These are phyloP conservation scores for Clitarchus hookeri DNA, from an alignment of 2,888 invertebrate genomes.

Conservation along the genomic window DNA sequence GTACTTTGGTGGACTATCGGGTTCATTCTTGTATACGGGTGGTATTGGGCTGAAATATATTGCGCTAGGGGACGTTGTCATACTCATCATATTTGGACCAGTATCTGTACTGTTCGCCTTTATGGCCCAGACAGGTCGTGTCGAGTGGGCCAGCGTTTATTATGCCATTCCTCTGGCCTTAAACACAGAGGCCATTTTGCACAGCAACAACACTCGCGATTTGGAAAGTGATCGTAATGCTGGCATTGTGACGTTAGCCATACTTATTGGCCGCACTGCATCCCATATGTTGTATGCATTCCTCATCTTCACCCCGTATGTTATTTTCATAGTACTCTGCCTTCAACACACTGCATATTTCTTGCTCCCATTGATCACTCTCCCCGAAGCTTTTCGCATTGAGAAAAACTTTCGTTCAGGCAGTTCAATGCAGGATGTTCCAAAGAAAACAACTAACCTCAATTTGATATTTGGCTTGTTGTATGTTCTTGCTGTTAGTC, in stretches of 20 bases:
- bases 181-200: slow-evolving; percentile 93
- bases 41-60: slow-evolving; percentile 96
- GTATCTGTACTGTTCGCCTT: slow-evolving; percentile 92
- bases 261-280: slow-evolving; percentile 86
- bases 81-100: slow-evolving; percentile 92
- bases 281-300: slow-evolving; percentile 90
- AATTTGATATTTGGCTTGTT: slow-evolving; percentile 90
- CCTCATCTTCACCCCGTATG: slow-evolving; percentile 88
- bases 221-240: slow-evolving; percentile 84
- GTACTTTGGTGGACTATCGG: slow-evolving; percentile 93
- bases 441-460: slow-evolving; percentile 85
- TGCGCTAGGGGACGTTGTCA: slow-evolving; percentile 89
- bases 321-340: slow-evolving; percentile 83
- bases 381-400: slow-evolving; percentile 86
- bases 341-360: slow-evolving; percentile 87
- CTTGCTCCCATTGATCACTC: slow-evolving; percentile 82
- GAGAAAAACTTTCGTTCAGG: slow-evolving; percentile 85
- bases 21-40: slow-evolving; percentile 95
- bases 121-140: slow-evolving; percentile 87
- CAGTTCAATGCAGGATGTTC: slow-evolving; percentile 78
- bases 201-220: slow-evolving; percentile 94
- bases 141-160: slow-evolving; percentile 89
- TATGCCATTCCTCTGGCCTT: slow-evolving; percentile 93
- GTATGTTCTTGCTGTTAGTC: slow-evolving; percentile 80
- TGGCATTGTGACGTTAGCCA: slow-evolving; percentile 94